Evolutionary conservation across 2,113 vertebrate genomes (phyloP).

Genomic region (Ailurus styani): DNA sequence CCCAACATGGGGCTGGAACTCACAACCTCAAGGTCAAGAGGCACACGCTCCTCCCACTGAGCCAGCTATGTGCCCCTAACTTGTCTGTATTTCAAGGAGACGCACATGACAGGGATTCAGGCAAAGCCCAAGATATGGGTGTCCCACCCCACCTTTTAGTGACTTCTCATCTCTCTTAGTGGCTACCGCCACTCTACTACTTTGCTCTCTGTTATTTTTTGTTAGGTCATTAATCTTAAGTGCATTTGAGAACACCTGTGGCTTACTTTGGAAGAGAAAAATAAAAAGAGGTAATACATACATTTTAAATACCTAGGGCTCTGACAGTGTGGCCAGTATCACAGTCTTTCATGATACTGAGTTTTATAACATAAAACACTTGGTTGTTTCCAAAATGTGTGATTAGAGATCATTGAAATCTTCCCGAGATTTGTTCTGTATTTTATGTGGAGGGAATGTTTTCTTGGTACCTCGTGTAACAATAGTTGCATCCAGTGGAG

Average conservation of each 20-base stretch:
- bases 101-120: not conserved
- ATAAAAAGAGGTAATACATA: not conserved
- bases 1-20: not conserved
- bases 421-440: not conserved
- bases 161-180: not conserved
- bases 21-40: not conserved
- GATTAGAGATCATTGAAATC: not conserved
- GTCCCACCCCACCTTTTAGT: not conserved
- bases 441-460: not conserved
- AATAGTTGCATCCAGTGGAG: not conserved
- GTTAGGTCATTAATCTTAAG: not conserved
- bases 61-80: not conserved
- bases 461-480: not conserved
- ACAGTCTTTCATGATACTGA: not conserved
- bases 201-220: not conserved
- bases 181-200: not conserved
- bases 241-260: not conserved
- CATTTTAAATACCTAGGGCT: not conserved
- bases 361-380: not conserved
- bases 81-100: not conserved
- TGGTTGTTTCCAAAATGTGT: not conserved
- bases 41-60: not conserved
- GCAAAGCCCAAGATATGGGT: not conserved
- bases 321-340: no score
- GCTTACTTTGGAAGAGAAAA: not conserved